phyloP scores from a whole-genome alignment of 2,113 vertebrate genomes.

The Chamaea fasciata region DNA sequence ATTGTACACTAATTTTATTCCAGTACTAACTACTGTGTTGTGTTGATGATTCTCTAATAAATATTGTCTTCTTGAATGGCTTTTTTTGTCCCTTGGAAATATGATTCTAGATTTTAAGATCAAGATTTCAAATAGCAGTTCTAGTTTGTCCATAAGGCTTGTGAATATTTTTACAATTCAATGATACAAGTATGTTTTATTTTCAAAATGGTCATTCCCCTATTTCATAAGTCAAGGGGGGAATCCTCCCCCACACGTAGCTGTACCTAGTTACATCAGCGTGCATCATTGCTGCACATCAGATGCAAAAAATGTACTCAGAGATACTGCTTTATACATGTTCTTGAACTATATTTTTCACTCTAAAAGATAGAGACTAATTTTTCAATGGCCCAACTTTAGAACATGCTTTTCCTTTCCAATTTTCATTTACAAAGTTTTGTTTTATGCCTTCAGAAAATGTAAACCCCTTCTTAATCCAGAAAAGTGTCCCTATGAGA shows the following conservation, averaged over 20 bases:
- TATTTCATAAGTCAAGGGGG: neutral
- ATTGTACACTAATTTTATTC: neutral
- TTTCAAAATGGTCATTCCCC: neutral
- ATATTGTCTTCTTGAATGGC: neutral
- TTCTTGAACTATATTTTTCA: neutral
- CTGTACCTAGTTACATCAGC: neutral
- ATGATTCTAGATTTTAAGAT: neutral
- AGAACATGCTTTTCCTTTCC: neutral
- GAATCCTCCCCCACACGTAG: rapidly evolving
- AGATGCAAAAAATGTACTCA: neutral
- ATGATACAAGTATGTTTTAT: neutral
- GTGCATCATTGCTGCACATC: neutral
- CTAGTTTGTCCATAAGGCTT: neutral
- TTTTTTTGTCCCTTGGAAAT: neutral
- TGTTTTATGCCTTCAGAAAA: neutral
- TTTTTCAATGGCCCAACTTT: neutral
- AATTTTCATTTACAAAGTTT: neutral
- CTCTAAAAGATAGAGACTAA: neutral
- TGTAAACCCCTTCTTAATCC: neutral
- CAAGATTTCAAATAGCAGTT: neutral
- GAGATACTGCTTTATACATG: neutral
- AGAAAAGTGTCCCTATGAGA: neutral
- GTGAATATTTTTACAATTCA: neutral
- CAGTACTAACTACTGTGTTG: neutral
- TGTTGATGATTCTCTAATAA: neutral